These are phyloP conservation scores for Trachelus troglodyta DNA, from an alignment of 2,888 invertebrate genomes.

Conservation along the genomic window DNA sequence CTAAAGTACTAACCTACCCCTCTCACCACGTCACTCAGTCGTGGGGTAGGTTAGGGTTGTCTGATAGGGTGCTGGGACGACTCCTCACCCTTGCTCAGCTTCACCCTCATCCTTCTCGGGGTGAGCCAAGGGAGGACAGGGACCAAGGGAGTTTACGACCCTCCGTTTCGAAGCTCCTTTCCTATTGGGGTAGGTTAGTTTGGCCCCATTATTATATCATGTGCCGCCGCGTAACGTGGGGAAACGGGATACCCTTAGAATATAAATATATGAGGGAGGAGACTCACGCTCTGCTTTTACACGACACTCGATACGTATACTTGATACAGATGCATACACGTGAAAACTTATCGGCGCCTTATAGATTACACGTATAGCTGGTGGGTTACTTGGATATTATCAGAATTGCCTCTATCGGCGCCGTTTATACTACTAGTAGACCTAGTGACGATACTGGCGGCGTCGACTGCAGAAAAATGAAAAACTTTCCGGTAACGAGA, in stretches of 20 bases:
- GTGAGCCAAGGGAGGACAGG: constrained; percentile 27
- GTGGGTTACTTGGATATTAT: neutral
- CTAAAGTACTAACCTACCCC: constrained; percentile 30
- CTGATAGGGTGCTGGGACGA: constrained; percentile 31
- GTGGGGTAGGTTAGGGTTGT: constrained; percentile 54
- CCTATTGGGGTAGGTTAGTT: constrained; percentile 30
- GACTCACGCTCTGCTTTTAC: neutral
- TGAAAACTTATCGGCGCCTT: neutral
- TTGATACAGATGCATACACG: neutral
- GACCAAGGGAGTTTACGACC: constrained; percentile 50
- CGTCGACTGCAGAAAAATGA: neutral
- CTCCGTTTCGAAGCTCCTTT: constrained; percentile 28
- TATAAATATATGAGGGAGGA: neutral
- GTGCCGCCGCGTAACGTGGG: constrained; percentile 13
- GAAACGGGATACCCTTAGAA: neutral
- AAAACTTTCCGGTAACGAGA: constrained; percentile 50
- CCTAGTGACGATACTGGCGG: neutral
- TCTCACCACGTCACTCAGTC: constrained; percentile 41
- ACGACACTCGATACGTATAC: neutral
- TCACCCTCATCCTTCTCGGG: constrained; percentile 17
- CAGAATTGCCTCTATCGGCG: neutral
- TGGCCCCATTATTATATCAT: constrained; percentile 51
- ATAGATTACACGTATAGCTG: too few relatives aligned
- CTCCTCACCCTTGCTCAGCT: constrained; percentile 15
- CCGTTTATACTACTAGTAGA: neutral